These are phyloP conservation scores for Syndactyla subalaris DNA, from an alignment of 2,797 vertebrate species.

Conservation along the genomic window DNA sequence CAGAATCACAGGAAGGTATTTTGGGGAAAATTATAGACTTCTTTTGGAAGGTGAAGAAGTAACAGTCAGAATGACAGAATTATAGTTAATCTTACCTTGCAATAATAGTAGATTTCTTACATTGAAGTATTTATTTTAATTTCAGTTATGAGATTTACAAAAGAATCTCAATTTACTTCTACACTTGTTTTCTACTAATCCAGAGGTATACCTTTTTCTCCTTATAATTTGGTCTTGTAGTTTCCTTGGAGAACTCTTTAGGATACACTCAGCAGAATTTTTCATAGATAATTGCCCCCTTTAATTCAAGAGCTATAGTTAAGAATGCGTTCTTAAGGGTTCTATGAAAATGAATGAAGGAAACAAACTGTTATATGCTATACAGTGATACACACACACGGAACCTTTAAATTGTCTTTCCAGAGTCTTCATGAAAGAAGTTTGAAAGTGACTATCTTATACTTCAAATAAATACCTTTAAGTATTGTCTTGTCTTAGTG, in stretches of 20 bases:
- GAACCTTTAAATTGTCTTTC: background rate
- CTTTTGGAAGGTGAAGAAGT: background rate
- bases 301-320: background rate
- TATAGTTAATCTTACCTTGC: background rate
- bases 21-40: background rate
- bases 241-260: background rate
- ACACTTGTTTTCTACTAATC: background rate
- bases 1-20: background rate
- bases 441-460: background rate
- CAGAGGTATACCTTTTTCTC: background rate
- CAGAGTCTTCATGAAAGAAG: background rate
- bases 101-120: background rate
- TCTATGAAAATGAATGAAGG: background rate
- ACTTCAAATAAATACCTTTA: background rate
- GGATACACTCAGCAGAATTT: background rate
- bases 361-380: background rate
- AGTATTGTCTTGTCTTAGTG: background rate
- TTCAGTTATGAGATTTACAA: background rate
- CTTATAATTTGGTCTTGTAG: background rate
- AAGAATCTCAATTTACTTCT: background rate
- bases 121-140: background rate
- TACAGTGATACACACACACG: background rate
- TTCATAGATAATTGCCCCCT: background rate
- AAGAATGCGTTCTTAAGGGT: background rate
- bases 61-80: background rate